These are phyloP conservation scores for Prorops nasuta DNA, from an alignment of 1,140 invertebrate species.

Conservation along the genomic window DNA sequence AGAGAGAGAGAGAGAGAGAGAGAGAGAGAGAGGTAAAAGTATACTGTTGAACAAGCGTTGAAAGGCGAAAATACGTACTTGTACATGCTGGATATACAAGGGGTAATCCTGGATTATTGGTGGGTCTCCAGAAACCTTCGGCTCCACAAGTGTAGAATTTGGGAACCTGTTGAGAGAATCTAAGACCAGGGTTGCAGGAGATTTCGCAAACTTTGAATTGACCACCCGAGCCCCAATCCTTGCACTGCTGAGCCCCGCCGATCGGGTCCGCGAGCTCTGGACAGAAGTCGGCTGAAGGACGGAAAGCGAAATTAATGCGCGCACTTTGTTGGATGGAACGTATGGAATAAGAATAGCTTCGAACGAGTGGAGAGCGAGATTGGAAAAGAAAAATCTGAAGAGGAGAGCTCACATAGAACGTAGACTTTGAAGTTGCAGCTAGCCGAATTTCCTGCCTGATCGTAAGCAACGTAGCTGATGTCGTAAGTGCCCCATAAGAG, in stretches of 20 bases:
- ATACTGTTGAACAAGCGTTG: too few species aligned
- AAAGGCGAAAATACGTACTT: too few species aligned
- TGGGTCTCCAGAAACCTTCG: constrained; percentile 94
- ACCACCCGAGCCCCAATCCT: constrained; percentile 94
- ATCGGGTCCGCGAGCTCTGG: constrained; percentile 82
- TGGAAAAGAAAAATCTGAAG: too few species aligned
- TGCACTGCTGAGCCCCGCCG: constrained; percentile 86
- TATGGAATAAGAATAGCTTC: too few species aligned
- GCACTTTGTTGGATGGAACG: neutral
- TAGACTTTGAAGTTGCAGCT: constrained; percentile 93
- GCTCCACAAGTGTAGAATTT: constrained; percentile 95
- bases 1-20: too few species aligned
- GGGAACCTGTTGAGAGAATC: constrained; percentile 87
- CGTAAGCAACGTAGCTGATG: constrained; percentile 90
- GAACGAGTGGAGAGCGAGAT: too few species aligned
- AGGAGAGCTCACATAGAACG: constrained; percentile 79
- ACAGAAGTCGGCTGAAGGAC: constrained; percentile 82
- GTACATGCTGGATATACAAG: constrained; percentile 89
- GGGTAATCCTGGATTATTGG: constrained; percentile 72
- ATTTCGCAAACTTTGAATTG: constrained; percentile 93
- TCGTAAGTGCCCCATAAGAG: constrained; percentile 90
- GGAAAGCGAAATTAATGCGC: constrained; percentile 21
- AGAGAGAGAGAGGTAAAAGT: too few species aligned
- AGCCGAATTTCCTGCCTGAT: constrained; percentile 86
- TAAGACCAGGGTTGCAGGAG: constrained; percentile 77